Percentiles rank a stretch among this genome's conserved stretches.
Evolutionary conservation across 2,888 invertebrate genomes (phyloP).

Genomic region (Parelbella ahira): DNA sequence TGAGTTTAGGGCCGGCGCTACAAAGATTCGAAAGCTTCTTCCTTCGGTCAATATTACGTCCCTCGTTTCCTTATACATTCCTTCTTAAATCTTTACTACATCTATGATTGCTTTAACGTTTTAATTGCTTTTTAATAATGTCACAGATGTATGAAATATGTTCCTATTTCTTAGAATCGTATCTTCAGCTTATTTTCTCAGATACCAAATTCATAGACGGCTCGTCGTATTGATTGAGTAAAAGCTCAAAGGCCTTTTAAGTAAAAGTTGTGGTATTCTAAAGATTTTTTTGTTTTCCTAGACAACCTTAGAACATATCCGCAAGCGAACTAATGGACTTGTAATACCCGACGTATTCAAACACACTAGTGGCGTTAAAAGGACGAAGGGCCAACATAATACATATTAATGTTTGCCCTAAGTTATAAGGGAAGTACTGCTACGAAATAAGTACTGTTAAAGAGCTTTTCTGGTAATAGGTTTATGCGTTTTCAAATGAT

Average conservation of each 20-base stretch:
- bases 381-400: slow-evolving; percentile 69
- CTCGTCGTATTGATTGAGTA: no score
- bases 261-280: slow-evolving; percentile 7
- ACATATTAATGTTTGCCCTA: slow-evolving; percentile 40
- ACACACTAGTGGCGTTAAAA: slow-evolving; percentile 77
- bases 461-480: no score
- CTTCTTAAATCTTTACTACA: no score
- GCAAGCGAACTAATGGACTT: slow-evolving; percentile 77
- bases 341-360: slow-evolving; percentile 75
- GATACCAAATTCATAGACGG: no score
- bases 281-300: slow-evolving; percentile 11
- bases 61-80: background rate
- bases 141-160: no score
- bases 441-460: no score
- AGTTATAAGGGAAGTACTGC: slow-evolving; percentile 31
- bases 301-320: slow-evolving; percentile 55
- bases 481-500: no score
- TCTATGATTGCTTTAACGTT: no score
- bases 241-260: slow-evolving; percentile 2
- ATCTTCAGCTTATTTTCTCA: no score
- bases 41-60: slow-evolving; percentile 22
- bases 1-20: slow-evolving; percentile 54
- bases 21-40: slow-evolving; percentile 31
- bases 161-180: no score
- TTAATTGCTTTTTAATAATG: no score